Conservation (phyloP, 2,113 vertebrate genomes). For the Caloenas nicobarica region DNA sequence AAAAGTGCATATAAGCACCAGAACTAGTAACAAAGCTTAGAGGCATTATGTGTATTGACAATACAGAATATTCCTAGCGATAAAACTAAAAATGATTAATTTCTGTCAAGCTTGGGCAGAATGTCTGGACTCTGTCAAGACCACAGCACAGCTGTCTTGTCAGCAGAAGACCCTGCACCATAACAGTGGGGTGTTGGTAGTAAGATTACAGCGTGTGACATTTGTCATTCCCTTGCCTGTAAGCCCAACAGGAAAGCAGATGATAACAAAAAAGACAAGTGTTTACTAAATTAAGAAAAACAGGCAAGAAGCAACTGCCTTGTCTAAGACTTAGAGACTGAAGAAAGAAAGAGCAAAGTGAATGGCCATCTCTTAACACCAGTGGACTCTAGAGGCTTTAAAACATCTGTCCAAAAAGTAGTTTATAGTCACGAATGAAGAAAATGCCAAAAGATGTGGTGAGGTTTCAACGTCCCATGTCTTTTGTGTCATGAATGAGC, state of each 20-base stretch:
- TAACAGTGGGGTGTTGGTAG: neutral
- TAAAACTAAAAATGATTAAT: neutral
- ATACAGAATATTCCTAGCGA: neutral
- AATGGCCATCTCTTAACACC: neutral
- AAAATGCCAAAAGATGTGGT: neutral
- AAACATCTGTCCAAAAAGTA: neutral
- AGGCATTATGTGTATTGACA: neutral
- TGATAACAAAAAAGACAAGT: rapidly evolving
- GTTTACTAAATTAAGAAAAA: neutral
- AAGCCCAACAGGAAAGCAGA: neutral
- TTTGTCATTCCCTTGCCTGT: neutral
- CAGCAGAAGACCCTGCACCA: neutral
- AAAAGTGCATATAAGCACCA: neutral
- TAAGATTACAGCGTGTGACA: neutral
- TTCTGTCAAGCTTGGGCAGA: neutral
- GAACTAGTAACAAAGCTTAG: neutral
- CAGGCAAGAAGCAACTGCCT: neutral
- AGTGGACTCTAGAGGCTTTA: neutral
- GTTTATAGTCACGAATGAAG: neutral
- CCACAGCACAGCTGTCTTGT: neutral
- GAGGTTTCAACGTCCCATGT: neutral
- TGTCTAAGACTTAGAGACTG: neutral
- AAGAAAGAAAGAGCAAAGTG: neutral
- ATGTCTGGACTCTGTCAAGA: neutral
- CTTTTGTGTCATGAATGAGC: neutral